Conservation (phyloP, 2,113 vertebrate genomes). For the Pycnonotus jocosus region DNA sequence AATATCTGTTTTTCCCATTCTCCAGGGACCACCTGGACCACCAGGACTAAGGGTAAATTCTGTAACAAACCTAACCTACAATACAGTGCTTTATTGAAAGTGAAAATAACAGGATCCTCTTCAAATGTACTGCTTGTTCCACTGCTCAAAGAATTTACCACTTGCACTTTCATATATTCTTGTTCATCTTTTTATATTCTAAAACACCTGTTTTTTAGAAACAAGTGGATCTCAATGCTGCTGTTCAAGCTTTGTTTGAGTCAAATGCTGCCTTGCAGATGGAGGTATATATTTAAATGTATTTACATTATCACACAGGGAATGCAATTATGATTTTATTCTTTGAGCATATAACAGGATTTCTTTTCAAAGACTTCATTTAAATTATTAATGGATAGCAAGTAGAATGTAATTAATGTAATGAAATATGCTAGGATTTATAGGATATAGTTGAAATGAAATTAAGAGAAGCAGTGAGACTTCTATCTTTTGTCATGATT, state of each 20-base stretch:
- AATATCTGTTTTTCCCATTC: neutral
- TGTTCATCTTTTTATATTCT: slow-evolving; percentile 26
- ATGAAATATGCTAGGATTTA: slow-evolving; percentile 2
- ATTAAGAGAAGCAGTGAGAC: neutral
- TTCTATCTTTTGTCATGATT: neutral
- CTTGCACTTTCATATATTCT: neutral
- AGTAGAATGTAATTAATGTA: neutral
- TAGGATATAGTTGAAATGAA: neutral
- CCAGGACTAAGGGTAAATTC: slow-evolving; percentile 86
- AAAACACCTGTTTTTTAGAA: slow-evolving; percentile 74
- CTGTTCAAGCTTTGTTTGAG: slow-evolving; percentile 77
- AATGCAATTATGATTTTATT: neutral
- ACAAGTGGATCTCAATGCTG: slow-evolving; percentile 78
- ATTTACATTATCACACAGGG: slow-evolving; percentile 3
- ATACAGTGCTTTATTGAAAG: neutral
- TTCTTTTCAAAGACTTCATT: slow-evolving; percentile 38
- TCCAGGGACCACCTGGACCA: slow-evolving; percentile 85
- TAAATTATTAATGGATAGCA: neutral
- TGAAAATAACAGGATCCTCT: neutral
- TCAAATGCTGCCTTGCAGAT: slow-evolving; percentile 75
- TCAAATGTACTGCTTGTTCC: neutral
- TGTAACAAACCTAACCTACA: neutral
- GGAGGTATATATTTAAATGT: slow-evolving; percentile 78
- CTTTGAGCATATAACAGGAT: neutral
- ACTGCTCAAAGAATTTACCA: neutral